Evolutionary conservation across 2,888 invertebrate genomes (phyloP).

Genomic region (Cepaea hortensis): DNA sequence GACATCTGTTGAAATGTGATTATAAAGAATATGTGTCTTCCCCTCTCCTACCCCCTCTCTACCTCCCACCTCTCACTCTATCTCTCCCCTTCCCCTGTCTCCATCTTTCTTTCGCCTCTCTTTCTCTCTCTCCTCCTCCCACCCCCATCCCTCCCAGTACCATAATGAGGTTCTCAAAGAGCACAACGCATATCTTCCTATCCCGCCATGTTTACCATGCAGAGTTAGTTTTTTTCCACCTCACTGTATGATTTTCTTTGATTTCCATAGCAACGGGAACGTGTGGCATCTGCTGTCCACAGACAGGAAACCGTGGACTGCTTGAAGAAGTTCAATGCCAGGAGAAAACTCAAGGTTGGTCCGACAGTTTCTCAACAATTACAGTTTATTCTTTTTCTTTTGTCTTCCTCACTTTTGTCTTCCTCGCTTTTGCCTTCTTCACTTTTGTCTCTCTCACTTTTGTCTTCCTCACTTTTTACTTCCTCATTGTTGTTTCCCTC

Average conservation of each 20-base stretch:
- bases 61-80: no score
- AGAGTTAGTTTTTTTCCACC: background rate
- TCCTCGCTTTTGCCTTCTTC: no score
- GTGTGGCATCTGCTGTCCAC: conserved; percentile 98
- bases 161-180: background rate
- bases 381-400: no score
- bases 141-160: background rate
- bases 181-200: background rate
- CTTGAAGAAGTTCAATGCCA: conserved; percentile 99
- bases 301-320: conserved; percentile 99
- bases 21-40: no score
- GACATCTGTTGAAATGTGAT: no score
- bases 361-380: background rate
- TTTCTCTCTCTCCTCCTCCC: background rate
- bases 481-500: no score
- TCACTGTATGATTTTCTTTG: background rate
- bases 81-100: no score
- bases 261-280: conserved; percentile 91
- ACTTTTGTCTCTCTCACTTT: no score
- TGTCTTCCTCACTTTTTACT: no score
- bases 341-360: conserved; percentile 95
- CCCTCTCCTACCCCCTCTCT: no score
- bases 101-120: background rate
- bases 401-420: no score
- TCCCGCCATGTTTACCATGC: background rate